Evolutionary conservation across 2,113 vertebrate genomes (phyloP).

Genomic region (Paramisgurnus dabryanus): DNA sequence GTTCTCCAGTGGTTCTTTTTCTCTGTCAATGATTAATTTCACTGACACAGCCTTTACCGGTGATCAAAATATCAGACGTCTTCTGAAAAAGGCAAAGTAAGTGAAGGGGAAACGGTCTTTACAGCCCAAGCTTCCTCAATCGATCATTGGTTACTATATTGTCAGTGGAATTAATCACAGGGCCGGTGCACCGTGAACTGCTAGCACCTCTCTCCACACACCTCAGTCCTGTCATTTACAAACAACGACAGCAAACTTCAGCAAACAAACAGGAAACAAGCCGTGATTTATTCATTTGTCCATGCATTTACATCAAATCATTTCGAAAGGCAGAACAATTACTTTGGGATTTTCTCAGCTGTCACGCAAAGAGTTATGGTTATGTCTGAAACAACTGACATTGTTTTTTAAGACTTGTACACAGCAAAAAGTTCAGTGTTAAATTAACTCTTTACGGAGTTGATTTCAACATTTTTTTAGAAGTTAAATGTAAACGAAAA

Average conservation of each 20-base stretch:
- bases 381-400: slow-evolving; percentile 25
- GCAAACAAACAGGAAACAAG: slow-evolving; percentile 19
- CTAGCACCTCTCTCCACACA: slow-evolving; percentile 48
- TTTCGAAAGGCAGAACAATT: slow-evolving; percentile 26
- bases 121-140: slow-evolving; percentile 73
- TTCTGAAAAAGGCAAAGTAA: slow-evolving; percentile 74
- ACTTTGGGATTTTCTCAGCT: slow-evolving; percentile 27
- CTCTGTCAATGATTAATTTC: slow-evolving; percentile 73
- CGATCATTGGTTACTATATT: slow-evolving; percentile 74
- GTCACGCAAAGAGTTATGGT: slow-evolving; percentile 1
- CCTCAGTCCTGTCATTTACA: slow-evolving; percentile 44
- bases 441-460: no score
- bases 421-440: background rate
- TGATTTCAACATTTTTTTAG: no score
- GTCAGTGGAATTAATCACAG: slow-evolving; percentile 76
- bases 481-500: no score
- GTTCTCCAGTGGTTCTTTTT: slow-evolving; percentile 40
- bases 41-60: slow-evolving; percentile 64
- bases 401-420: background rate
- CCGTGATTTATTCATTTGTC: slow-evolving; percentile 41
- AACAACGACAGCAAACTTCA: slow-evolving; percentile 33
- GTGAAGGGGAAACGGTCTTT: slow-evolving; percentile 78
- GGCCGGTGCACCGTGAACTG: slow-evolving; percentile 56
- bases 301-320: slow-evolving; percentile 36
- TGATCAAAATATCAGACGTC: slow-evolving; percentile 77